Conservation (phyloP, 2,888 invertebrate species). For the Xanthostigma xanthostigma region DNA sequence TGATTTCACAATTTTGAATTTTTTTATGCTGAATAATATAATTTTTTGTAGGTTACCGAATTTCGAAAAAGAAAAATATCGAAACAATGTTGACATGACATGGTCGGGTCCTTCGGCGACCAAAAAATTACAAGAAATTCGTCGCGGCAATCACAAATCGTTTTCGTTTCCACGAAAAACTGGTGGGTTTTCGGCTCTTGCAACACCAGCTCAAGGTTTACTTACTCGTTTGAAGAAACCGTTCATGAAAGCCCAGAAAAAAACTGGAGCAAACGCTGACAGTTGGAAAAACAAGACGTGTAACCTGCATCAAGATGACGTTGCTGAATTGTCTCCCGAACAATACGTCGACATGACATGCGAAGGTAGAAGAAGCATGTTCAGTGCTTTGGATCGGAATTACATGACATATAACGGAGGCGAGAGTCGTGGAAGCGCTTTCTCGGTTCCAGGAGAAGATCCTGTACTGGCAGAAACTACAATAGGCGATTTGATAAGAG, state of each 20-base stretch:
- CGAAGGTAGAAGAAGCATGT: conserved; percentile 16
- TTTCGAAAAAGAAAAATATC: conserved; percentile 23
- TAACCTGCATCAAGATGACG: neutral
- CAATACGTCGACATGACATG: conserved; percentile 5
- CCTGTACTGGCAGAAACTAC: conserved; percentile 67
- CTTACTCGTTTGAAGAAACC: conserved; percentile 16
- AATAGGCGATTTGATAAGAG: conserved; percentile 65
- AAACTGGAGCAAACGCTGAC: neutral
- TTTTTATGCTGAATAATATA: no score
- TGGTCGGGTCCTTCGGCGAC: conserved; percentile 54
- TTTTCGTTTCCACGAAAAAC: neutral
- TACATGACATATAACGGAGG: conserved; percentile 18
- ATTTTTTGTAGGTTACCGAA: conserved; percentile 16
- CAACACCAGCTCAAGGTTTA: conserved; percentile 12
- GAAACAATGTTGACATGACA: conserved; percentile 35
- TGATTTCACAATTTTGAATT: no score
- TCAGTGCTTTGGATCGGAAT: neutral
- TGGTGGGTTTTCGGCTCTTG: no score
- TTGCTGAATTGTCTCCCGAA: conserved; percentile 4
- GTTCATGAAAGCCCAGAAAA: conserved; percentile 14
- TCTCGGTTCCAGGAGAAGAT: conserved; percentile 25
- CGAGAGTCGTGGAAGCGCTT: conserved; percentile 8
- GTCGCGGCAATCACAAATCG: conserved; percentile 1
- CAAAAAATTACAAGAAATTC: conserved; percentile 38
- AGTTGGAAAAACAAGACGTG: conserved; percentile 1